Percentiles rank a stretch among this genome's conserved stretches.
Evolutionary conservation across 2,113 vertebrate genomes (phyloP).

Genomic region (Alligator mississippiensis): DNA sequence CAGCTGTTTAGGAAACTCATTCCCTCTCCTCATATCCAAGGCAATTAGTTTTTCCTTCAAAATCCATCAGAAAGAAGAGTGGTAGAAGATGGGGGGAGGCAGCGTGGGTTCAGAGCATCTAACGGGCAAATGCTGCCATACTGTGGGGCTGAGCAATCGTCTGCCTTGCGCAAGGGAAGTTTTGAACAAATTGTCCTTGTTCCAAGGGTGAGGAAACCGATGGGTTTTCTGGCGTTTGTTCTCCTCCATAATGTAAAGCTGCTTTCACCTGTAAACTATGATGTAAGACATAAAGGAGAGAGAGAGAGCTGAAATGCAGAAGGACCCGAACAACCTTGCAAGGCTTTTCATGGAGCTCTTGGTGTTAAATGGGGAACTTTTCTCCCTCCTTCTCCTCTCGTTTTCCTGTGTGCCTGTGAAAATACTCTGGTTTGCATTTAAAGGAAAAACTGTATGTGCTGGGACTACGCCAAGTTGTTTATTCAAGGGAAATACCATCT

Average conservation of each 20-base stretch:
- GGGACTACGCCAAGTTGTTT: conserved; percentile 54
- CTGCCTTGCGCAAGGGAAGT: conserved; percentile 49
- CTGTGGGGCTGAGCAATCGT: conserved; percentile 36
- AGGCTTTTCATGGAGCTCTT: conserved; percentile 60
- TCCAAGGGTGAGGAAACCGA: conserved; percentile 66
- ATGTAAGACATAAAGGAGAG: not conserved
- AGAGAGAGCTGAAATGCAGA: not conserved
- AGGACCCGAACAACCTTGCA: not conserved
- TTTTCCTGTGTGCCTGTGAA: conserved; percentile 56
- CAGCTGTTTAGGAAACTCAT: not conserved
- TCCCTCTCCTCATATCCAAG: not conserved
- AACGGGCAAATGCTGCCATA: conserved; percentile 36
- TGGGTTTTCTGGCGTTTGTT: conserved; percentile 64
- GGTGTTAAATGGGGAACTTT: conserved; percentile 57
- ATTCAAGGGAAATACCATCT: conserved; percentile 57
- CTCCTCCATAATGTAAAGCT: conserved; percentile 37
- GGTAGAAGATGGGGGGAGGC: not conserved
- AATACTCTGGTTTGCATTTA: conserved; percentile 61
- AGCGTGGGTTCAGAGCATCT: conserved; percentile 48
- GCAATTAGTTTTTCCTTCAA: conserved; percentile 1
- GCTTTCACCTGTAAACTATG: conserved; percentile 61
- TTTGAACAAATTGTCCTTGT: conserved; percentile 66
- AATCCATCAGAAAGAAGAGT: conserved; percentile 12
- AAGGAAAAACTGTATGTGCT: conserved; percentile 55
- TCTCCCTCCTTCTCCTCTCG: conserved; percentile 62